Conservation (phyloP, 2,113 vertebrate species). For the Spea bombifrons region DNA sequence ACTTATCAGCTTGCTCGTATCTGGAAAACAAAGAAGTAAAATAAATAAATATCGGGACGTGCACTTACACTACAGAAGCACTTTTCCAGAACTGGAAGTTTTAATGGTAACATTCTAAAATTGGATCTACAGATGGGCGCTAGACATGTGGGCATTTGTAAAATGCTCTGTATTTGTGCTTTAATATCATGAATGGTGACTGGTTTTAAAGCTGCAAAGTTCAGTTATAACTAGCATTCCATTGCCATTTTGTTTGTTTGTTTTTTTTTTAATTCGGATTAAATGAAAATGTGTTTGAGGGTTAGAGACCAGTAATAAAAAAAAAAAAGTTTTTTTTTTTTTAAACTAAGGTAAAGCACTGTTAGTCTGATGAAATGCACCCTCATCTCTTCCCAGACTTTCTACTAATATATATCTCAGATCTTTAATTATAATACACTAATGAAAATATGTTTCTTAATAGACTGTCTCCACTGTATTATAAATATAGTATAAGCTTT, state of each 20-base stretch:
- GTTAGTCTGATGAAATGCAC: conserved; percentile 33
- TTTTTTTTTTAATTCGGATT: conserved; percentile 46
- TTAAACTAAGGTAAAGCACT: conserved; percentile 14
- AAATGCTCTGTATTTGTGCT: conserved; percentile 70
- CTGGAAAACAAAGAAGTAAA: conserved; percentile 64
- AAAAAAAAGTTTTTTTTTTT: background rate
- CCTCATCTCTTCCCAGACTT: conserved; percentile 20
- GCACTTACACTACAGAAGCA: conserved; percentile 76
- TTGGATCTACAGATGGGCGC: conserved; percentile 52
- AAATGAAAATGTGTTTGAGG: conserved; percentile 49
- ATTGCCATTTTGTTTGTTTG: conserved; percentile 51
- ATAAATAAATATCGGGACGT: conserved; percentile 60
- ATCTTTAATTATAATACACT: conserved; percentile 42
- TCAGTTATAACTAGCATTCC: conserved; percentile 62
- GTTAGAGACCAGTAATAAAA: conserved; percentile 47
- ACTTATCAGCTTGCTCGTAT: conserved; percentile 64
- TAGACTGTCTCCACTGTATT: conserved; percentile 36
- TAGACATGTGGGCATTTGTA: conserved; percentile 66
- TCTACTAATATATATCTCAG: conserved; percentile 33
- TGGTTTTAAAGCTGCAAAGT: conserved; percentile 65
- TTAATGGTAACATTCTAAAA: conserved; percentile 63
- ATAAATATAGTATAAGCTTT: conserved; percentile 44
- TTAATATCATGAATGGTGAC: conserved; percentile 61
- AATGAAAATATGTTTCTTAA: conserved; percentile 46
- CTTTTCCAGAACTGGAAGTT: conserved; percentile 72